These are phyloP conservation scores for Arnoldichthys spilopterus DNA, from an alignment of 2,797 vertebrate genomes.

Conservation along the genomic window DNA sequence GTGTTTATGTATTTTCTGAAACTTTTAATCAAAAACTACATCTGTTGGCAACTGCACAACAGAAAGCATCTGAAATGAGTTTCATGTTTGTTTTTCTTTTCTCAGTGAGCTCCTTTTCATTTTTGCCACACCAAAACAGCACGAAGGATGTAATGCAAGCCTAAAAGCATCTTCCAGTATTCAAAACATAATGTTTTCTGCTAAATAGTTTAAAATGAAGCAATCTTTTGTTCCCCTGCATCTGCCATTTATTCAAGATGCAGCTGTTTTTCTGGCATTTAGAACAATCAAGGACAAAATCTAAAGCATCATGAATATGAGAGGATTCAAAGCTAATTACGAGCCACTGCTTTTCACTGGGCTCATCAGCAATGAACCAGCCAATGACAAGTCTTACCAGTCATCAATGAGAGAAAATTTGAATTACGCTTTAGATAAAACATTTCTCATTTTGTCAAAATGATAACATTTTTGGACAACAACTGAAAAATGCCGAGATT, in stretches of 20 bases:
- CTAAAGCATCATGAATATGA: constrained; percentile 43
- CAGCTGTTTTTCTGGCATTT: constrained; percentile 55
- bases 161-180: not conserved
- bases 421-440: constrained; percentile 14
- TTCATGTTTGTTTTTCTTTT: not conserved
- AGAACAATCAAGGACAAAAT: constrained; percentile 51
- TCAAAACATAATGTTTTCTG: constrained; percentile 36
- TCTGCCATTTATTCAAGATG: constrained; percentile 52
- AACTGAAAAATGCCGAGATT: not conserved
- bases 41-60: not conserved
- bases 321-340: constrained; percentile 48
- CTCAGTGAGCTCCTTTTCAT: not conserved
- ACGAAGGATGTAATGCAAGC: not conserved
- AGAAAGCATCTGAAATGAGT: not conserved
- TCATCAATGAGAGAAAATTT: constrained; percentile 22
- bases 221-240: constrained; percentile 28
- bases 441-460: constrained; percentile 32
- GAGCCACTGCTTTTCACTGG: constrained; percentile 36
- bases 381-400: constrained; percentile 29
- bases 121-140: not conserved
- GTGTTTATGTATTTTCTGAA: not conserved
- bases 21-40: not conserved
- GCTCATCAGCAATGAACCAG: constrained; percentile 33
- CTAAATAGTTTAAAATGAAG: constrained; percentile 25
- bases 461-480: constrained; percentile 4